Evolutionary conservation across 2,888 invertebrate genomes (phyloP), one percentile per base, ranked within the genome.

Genomic region (Ophion ellenae): DNA sequence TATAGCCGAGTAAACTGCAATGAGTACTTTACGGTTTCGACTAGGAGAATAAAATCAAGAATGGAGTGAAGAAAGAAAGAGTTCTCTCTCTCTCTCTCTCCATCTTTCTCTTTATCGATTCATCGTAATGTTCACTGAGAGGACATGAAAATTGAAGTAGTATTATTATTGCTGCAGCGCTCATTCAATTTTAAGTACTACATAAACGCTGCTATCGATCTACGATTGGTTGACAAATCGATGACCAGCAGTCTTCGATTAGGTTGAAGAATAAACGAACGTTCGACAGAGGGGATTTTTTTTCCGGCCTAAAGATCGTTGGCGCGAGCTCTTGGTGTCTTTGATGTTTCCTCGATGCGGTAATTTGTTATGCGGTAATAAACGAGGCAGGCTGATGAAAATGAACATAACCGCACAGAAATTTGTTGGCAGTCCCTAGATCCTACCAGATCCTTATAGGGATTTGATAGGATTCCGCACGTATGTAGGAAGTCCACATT

Each of bases 291-390:
- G 28, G 9, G 9, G 32, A 32, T 7, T 61, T 59, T 17, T 2
- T 53, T 14, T 17, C 11, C 14, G 40, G 7, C 7, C 40, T 9
- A 1, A 74, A 63, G 5, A 47, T 11, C 70, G 5, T 53, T 53
- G 1, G 40, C 40, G 9, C 40, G 11, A 10, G 24, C 53, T 11
- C 63, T 20, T 63, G 74, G 36, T 36, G 61, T 95, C 74, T 74
- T 74, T 74, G 63, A 63, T 63, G 32, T 74, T 59, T 59, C 32
- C 14, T 45, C 45, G 40, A 74, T 74, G 20, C 36, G n/a, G 40
- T 57, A 9, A 32, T 36, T n/a, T 20, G 11, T 61, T 74, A n/a
- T n/a, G n/a, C n/a, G n/a, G n/a, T n/a, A n/a, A n/a, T n/a, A n/a
- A n/a, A n/a, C n/a, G n/a, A 57, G n/a, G 36, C 10, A 59, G 73